Conservation (phyloP, 2,888 invertebrate species). For the Pseudococcus viburni region DNA sequence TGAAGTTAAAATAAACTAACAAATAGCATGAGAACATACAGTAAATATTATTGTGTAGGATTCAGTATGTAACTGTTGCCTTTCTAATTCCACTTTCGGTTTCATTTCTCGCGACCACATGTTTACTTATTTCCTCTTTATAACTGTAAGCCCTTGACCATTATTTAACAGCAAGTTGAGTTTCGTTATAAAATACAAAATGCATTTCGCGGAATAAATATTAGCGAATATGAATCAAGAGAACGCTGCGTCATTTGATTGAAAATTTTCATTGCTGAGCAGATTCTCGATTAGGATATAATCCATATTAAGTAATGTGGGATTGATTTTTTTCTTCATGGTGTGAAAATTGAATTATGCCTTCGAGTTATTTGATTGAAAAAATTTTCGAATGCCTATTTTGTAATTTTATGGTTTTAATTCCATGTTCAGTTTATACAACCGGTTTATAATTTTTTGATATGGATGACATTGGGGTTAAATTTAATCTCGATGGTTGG, state of each 20-base stretch:
- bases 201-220: slow-evolving; percentile 13
- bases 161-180: slow-evolving; percentile 33
- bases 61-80: slow-evolving; percentile 21
- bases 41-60: slow-evolving; percentile 22
- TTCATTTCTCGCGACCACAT: slow-evolving; percentile 22
- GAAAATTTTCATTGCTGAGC: not conserved
- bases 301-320: not conserved
- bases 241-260: not conserved
- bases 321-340: not conserved
- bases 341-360: no score
- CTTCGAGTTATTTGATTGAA: no score
- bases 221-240: slow-evolving; percentile 4
- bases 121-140: slow-evolving; percentile 33
- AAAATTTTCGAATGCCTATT: not conserved
- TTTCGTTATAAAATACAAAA: slow-evolving; percentile 2
- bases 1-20: not conserved
- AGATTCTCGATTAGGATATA: not conserved
- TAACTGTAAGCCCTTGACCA: slow-evolving; percentile 34
- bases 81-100: slow-evolving; percentile 56
- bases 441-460: no score
- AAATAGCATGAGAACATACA: not conserved
- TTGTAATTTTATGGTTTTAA: no score
- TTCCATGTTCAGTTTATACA: no score
- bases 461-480: no score
- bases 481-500: no score